These are phyloP conservation scores for Camptogramma bilineatum DNA, from an alignment of 2,888 invertebrate species.

Conservation along the genomic window DNA sequence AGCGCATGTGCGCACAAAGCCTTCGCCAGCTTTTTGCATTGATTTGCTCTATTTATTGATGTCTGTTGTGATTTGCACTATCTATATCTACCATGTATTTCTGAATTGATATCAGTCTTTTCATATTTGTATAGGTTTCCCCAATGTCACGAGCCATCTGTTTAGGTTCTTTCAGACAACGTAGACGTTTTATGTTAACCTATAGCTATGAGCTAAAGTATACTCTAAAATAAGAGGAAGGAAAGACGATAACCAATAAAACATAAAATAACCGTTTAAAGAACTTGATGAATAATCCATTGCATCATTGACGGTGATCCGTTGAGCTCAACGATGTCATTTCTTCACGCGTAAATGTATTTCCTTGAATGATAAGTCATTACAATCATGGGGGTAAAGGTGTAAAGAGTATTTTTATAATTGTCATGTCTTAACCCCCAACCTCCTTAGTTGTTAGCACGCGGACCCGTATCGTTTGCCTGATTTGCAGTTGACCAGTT, in stretches of 20 bases:
- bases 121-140: not conserved
- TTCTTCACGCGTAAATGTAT: not conserved
- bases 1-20: conserved; percentile 79
- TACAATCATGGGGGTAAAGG: conserved; percentile 33
- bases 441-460: conserved; percentile 50
- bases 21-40: conserved; percentile 68
- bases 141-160: too few relatives aligned
- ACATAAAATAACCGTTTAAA: not conserved
- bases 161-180: too few relatives aligned
- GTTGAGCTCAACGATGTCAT: not conserved
- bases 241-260: not conserved
- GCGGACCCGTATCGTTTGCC: conserved; percentile 77
- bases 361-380: conserved; percentile 11
- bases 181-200: too few relatives aligned
- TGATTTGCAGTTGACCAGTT: conserved; percentile 74
- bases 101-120: not conserved
- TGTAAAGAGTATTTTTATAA: conserved; percentile 20
- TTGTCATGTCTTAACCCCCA: conserved; percentile 8
- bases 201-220: too few relatives aligned
- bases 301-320: not conserved
- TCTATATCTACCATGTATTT: conserved; percentile 23
- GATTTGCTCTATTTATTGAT: conserved; percentile 72
- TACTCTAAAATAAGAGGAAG: too few relatives aligned
- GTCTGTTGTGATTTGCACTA: conserved; percentile 61
- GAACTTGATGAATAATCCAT: not conserved